These are phyloP conservation scores for Drosophila simulans DNA, from an alignment of 1,140 invertebrate species.

Conservation along the genomic window DNA sequence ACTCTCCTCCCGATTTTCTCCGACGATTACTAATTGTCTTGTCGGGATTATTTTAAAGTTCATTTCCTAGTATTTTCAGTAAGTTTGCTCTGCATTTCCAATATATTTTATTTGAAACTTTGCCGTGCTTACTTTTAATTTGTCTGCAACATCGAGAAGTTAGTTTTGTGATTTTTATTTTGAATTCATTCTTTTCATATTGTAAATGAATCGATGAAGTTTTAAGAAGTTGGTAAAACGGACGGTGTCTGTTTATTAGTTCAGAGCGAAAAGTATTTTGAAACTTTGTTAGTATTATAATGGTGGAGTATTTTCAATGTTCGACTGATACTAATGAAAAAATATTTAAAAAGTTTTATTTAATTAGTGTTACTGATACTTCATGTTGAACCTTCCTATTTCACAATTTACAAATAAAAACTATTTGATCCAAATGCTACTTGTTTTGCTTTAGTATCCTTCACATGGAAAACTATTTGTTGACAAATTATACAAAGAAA, in stretches of 20 bases:
- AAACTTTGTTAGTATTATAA: neutral
- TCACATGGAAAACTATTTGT: neutral
- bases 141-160: conserved; percentile 59
- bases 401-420: too few relatives aligned
- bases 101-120: conserved; percentile 57
- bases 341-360: neutral
- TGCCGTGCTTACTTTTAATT: conserved; percentile 66
- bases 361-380: too few relatives aligned
- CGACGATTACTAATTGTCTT: conserved; percentile 71
- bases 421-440: too few relatives aligned
- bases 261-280: neutral
- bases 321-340: neutral
- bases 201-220: conserved; percentile 48
- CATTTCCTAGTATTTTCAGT: conserved; percentile 12
- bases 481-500: neutral
- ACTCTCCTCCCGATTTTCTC: conserved; percentile 7
- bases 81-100: conserved; percentile 34
- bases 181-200: conserved; percentile 22
- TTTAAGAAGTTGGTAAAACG: conserved; percentile 16
- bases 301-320: too few relatives aligned
- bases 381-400: too few relatives aligned
- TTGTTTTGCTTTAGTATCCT: too few relatives aligned
- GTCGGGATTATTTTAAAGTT: conserved; percentile 56
- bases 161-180: conserved; percentile 60
- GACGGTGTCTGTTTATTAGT: conserved; percentile 12